Evolutionary conservation across 1,140 invertebrate genomes (phyloP).

Genomic region (Ceratina calcarata): DNA sequence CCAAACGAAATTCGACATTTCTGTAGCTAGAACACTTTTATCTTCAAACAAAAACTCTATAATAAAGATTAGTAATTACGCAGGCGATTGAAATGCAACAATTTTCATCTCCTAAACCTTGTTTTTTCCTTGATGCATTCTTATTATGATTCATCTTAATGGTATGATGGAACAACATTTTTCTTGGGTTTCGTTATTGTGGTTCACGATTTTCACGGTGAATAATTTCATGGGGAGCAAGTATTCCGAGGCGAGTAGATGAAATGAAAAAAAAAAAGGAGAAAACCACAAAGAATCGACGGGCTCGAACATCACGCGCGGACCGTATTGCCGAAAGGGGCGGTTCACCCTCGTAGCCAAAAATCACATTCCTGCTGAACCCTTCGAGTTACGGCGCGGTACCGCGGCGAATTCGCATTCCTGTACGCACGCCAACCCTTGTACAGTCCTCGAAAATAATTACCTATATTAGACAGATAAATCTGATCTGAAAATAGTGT

Average conservation of each 20-base stretch:
- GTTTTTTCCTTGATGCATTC: neutral
- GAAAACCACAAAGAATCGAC: conserved; percentile 13
- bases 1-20: conserved; percentile 36
- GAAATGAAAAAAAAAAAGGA: conserved; percentile 2
- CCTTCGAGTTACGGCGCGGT: conserved; percentile 68
- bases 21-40: neutral
- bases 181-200: neutral
- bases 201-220: conserved; percentile 32
- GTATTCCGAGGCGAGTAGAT: neutral
- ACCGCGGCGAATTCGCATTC: conserved; percentile 72
- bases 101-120: neutral
- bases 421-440: conserved; percentile 60
- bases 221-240: conserved; percentile 31
- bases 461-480: neutral
- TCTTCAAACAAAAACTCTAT: neutral
- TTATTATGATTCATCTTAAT: neutral
- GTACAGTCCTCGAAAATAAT: conserved; percentile 30
- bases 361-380: conserved; percentile 73
- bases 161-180: neutral
- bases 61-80: neutral
- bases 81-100: neutral
- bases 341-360: conserved; percentile 56
- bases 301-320: conserved; percentile 17
- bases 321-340: conserved; percentile 23
- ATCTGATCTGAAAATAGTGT: no score